Percentiles rank a stretch among this genome's conserved stretches.
Conservation (phyloP, 1,140 invertebrate species). For the Drosophila virilis region DNA sequence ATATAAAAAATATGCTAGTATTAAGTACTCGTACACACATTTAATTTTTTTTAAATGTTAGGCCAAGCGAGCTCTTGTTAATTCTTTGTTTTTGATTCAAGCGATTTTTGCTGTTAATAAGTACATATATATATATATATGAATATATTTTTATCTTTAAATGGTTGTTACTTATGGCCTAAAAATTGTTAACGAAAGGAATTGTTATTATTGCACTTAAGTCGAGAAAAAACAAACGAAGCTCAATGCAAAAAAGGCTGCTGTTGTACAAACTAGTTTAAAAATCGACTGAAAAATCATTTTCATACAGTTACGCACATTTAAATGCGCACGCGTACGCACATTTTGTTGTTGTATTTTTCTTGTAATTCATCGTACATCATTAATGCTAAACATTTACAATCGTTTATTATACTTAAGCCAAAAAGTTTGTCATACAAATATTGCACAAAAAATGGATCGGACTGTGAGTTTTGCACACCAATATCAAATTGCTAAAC, state of each 20-base stretch:
- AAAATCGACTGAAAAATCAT: constrained; percentile 65
- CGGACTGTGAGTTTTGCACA: constrained; percentile 72
- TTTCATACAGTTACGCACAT: constrained; percentile 17
- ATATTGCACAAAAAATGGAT: constrained; percentile 83
- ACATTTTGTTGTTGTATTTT: background rate
- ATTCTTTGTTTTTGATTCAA: constrained; percentile 24
- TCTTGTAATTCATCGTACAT: constrained; percentile 26
- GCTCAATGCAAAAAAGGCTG: constrained; percentile 80
- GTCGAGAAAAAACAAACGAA: constrained; percentile 75
- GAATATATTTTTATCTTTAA: constrained; percentile 27
- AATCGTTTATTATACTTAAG: constrained; percentile 65
- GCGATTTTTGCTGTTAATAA: constrained; percentile 41
- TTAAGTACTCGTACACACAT: constrained; percentile 56
- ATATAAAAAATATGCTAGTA: constrained; percentile 80
- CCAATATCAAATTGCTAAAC: constrained; percentile 60
- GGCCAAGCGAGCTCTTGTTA: constrained; percentile 50
- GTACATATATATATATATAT: constrained; percentile 28
- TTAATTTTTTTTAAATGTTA: constrained; percentile 47
- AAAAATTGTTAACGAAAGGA: constrained; percentile 67
- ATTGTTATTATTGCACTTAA: constrained; percentile 70
- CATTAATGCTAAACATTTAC: constrained; percentile 63
- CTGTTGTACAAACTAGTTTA: constrained; percentile 78
- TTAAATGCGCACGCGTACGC: background rate
- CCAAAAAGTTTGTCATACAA: constrained; percentile 82
- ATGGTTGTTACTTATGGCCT: constrained; percentile 32